Base-by-base conservation (phyloP, 1,140 invertebrate genomes). In the Cyrtorhinus lividipennis region DNA sequence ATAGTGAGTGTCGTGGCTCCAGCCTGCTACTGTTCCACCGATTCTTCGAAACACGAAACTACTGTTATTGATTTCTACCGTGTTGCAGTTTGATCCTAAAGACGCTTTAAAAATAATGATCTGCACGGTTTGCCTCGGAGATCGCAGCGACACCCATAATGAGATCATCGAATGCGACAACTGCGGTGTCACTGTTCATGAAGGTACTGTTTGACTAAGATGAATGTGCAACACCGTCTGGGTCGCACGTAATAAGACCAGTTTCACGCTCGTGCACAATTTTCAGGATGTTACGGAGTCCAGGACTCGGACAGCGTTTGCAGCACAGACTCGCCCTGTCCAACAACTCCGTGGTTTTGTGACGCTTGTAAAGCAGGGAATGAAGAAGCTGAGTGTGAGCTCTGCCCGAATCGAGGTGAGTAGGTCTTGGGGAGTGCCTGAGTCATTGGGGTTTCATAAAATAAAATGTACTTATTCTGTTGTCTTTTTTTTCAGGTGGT, bases 291-390 rank as follows among this genome's bases (percentile, higher is more conserved):
- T 73, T 96, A 96, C 77, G 92, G 92, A n/a, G 88, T 96, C 24
- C 91, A 89, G 56, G 95, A 97, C 70, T 85, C 85, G 26, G 86
- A 87, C 24, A 95, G 92, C 77, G 83, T 92, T 63, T 88, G 88
- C 1, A 92, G 89, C 71, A 90, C 88, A 18, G 86, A 88, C 61
- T 96, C 92, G 8, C 86, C 91, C 0, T 90, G 89, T 58, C 92
- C 92, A 38, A 97, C 93, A 1, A 93, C 95, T 68, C 94, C 94
- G 0, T 98, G 95, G 95, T 97, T 97, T 74, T 98, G 94, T 77
- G 94, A 98, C 76, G 89, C 92, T n/a, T 97, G 95, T 69, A 92
- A 91, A 71, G 92, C 91, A 45, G 91, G 91, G 1, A 81, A 90
- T 8, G 83, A 80, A 24, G 85, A 89, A 74, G 92, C 93, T 0